Conservation (phyloP, 2,113 vertebrate species). For the Myxocyprinus asiaticus region DNA sequence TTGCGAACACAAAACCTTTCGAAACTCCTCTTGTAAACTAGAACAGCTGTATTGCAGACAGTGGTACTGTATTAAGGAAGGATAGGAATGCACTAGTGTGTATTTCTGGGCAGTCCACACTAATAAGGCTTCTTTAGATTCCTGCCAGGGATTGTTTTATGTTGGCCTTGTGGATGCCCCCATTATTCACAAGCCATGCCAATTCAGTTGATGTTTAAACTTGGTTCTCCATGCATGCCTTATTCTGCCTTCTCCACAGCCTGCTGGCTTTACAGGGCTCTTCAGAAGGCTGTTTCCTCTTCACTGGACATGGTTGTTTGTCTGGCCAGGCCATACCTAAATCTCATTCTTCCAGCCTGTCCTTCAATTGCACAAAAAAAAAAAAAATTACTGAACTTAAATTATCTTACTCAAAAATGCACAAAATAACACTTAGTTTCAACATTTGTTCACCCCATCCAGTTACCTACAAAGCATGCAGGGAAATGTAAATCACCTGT, state of each 20-base stretch:
- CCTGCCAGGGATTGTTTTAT: neutral
- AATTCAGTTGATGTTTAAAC: conserved; percentile 54
- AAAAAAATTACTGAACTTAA: too few species aligned
- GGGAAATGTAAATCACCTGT: too few species aligned
- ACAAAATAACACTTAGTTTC: too few species aligned
- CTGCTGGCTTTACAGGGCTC: conserved; percentile 28
- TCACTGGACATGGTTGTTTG: conserved; percentile 30
- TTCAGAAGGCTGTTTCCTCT: conserved; percentile 6
- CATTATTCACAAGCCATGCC: conserved; percentile 41
- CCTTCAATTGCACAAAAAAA: neutral
- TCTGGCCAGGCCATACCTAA: conserved; percentile 25
- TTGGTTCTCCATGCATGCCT: conserved; percentile 42
- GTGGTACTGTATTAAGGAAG: neutral
- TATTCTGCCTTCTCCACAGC: conserved; percentile 15
- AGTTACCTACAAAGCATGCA: too few species aligned
- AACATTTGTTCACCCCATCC: too few species aligned
- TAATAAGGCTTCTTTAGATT: conserved; percentile 59
- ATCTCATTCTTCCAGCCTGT: conserved; percentile 16
- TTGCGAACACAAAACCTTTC: neutral
- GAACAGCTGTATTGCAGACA: conserved; percentile 57
- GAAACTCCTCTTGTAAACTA: conserved; percentile 3
- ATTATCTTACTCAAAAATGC: too few species aligned
- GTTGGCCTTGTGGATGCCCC: neutral
- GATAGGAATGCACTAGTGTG: conserved; percentile 24
- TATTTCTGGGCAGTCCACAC: conserved; percentile 59